Evolutionary conservation across 2,797 vertebrate species (phyloP), one percentile per base, ranked within the genome.

Genomic region (Acrocephalus scirpaceus): DNA sequence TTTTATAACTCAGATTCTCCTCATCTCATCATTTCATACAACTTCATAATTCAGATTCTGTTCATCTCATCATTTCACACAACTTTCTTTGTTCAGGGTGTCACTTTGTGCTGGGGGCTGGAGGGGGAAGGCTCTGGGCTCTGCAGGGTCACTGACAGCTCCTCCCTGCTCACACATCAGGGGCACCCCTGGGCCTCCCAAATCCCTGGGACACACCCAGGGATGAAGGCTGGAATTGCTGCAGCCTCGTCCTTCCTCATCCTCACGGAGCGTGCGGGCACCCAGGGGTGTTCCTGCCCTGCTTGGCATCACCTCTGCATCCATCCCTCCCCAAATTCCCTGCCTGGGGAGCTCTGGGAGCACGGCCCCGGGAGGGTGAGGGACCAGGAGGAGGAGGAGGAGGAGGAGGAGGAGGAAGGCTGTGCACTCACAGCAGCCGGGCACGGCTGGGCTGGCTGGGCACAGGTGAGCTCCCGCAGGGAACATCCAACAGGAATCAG

Each of bases 191-290:
- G 7, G 42, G 11, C n/a, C 58, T 11, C 82, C 48, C 3, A 0
- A 16, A 27, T 6, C 29, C 4, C 54, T 10, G 2, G 61, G 26
- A 27, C 18, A 20, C 36, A 36, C 36, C 36, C 36, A 36, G 36
- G 36, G 36, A 36, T 36, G 54, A 29, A 11, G 34, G 17, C 14
- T 25, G 47, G 16, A 10, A 7, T 1, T 4, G 36, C 58, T 45
- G 14, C 48, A 1, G 16, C 71, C 38, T 15, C 16, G 9, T 36
- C 32, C 10, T 19, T 13, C 8, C 18, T 10, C 14, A 34, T 5
- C 40, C 47, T 20, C 5, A 5, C 1, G 2, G 44, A 22, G 8
- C 1, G 0, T 1, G 5, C 9, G 11, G 16, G 11, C 3, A 1
- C 17, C 48, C 44, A 10, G 65, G 15, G 20, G 3, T 13, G 14